Base-by-base conservation (phyloP, 2,888 invertebrate species). In the Agapostemon virescens region DNA sequence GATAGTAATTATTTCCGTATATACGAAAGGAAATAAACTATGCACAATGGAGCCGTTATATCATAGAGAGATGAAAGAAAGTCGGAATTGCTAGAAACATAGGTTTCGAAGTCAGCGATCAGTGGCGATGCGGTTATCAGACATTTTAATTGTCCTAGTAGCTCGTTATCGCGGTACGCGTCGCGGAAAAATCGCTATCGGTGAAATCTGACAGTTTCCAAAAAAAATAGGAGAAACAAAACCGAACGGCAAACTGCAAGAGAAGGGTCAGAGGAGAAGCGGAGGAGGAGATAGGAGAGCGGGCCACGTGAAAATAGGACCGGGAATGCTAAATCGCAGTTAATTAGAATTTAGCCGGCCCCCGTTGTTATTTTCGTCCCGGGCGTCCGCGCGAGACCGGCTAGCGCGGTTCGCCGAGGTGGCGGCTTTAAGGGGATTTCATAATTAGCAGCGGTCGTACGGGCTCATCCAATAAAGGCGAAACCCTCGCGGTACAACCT, bases 391-490 rank as follows among this genome's bases (percentile, higher is more conserved):
- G 70, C 26, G 38, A 69, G 64, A 49, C 38, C 64, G 68, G 33
- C 36, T 36, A 63, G 20, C 68, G 74, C 64, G 67, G 80, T 67
- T 80, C 74, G 64, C 64, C 74, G 61, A 79, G 66, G 79, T 75
- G 76, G 66, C 74, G 61, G 82, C 71, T 71, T 85, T 89, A 89
- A 89, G 84, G 84, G 86, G 89, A 89, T 90, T 90, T 85, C 74
- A 84, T 88, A 89, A 90, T 90, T 90, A 90, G 85, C 81, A 67
- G 79, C 87, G 86, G 79, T 84, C 78, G 80, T 90, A 88, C 74
- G 90, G 90, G 77, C 83, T 90, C 90, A 90, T 90, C 90, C 90
- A 89, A 90, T 90, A 90, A 90, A 82, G 75, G 83, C 77, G 90
- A 90, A 90, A 86, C 90, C 90, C 79, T 36, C 70, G 72, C 68